Percentiles rank a stretch among this genome's conserved stretches.
These are phyloP conservation scores for Pontoporia blainvillei DNA, from an alignment of 2,113 vertebrate genomes.

Conservation along the genomic window DNA sequence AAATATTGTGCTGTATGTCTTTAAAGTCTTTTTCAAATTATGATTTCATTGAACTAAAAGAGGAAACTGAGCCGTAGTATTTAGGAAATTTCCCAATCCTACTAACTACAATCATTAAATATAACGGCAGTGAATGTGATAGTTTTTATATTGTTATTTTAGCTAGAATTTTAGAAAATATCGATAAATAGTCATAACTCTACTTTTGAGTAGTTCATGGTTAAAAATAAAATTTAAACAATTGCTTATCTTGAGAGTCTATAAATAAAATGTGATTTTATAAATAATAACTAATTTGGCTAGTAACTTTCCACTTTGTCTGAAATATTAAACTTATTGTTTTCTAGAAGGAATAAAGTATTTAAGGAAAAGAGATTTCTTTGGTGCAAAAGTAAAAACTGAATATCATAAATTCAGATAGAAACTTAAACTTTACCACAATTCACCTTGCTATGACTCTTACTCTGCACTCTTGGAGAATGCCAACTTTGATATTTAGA, in stretches of 20 bases:
- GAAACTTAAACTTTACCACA: neutral
- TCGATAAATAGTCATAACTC: neutral
- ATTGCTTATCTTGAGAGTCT: neutral
- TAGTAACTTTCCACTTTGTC: neutral
- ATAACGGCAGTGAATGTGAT: neutral
- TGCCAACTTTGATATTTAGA: neutral
- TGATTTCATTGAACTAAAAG: neutral
- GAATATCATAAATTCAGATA: neutral
- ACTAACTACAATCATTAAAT: neutral
- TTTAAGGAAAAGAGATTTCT: neutral
- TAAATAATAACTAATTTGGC: neutral
- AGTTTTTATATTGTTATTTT: neutral
- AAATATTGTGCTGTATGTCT: neutral
- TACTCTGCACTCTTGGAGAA: neutral
- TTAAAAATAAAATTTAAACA: neutral
- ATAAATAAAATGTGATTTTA: neutral
- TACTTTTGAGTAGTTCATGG: neutral
- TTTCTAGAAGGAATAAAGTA: neutral
- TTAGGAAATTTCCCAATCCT: neutral
- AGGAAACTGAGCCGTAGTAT: neutral
- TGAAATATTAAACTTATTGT: neutral
- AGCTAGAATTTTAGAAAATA: neutral
- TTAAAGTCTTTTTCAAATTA: neutral
- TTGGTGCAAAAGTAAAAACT: neutral
- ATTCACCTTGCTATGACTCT: neutral